These are phyloP conservation scores for Caerostris darwini DNA, from an alignment of 1,140 invertebrate genomes.

Conservation along the genomic window DNA sequence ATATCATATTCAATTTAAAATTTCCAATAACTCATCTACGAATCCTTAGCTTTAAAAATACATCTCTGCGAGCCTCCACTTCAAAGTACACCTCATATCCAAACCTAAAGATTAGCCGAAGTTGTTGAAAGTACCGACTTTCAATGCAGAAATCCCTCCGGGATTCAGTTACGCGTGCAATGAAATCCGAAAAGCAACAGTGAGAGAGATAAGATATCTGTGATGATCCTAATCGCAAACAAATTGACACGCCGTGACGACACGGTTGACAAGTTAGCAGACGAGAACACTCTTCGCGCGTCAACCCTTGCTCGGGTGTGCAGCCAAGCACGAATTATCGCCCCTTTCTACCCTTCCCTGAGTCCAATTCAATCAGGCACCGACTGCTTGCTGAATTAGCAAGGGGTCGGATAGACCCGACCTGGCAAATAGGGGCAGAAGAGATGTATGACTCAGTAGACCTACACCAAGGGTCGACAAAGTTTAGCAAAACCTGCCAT, in stretches of 20 bases:
- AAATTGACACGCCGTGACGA: constrained; percentile 50
- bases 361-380: background rate
- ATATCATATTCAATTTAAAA: too few relatives aligned
- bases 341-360: background rate
- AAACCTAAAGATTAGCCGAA: background rate
- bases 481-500: too few relatives aligned
- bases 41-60: too few relatives aligned
- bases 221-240: constrained; percentile 42
- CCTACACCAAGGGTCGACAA: too few relatives aligned
- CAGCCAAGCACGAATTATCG: constrained; percentile 10
- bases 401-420: background rate
- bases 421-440: background rate
- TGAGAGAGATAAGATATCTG: constrained; percentile 7
- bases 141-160: background rate
- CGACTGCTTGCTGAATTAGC: background rate
- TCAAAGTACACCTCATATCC: background rate
- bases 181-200: background rate
- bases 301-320: constrained; percentile 20
- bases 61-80: too few relatives aligned
- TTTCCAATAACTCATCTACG: too few relatives aligned
- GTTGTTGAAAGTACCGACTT: constrained; percentile 1
- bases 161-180: constrained; percentile 22
- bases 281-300: constrained; percentile 18
- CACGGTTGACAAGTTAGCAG: constrained; percentile 28
- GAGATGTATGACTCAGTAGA: constrained; percentile 35